Base-by-base conservation (phyloP, 2,888 invertebrate genomes). In the Amphiduros pacificus region DNA sequence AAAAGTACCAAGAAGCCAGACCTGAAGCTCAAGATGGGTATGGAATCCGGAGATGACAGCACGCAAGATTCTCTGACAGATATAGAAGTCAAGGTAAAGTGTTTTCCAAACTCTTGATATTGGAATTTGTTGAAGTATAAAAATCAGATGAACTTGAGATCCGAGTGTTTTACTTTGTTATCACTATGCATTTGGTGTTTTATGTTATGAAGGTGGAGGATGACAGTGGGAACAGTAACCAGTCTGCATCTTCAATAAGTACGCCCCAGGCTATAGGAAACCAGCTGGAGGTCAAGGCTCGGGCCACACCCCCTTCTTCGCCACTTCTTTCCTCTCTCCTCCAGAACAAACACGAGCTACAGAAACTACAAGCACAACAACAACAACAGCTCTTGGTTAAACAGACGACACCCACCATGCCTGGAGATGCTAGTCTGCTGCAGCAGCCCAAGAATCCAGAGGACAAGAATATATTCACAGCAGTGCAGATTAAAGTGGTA, bases 271-370 rank as follows among this genome's bases (percentile, higher is more conserved):
- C 53, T 14, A n/a, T n/a, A n/a, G n/a, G n/a, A n/a, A n/a, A n/a
- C n/a, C 32, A 54, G 9, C 31, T 41, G 44, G 65, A 63, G 32
- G 66, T 69, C 9, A 62, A 67, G 40, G 52, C 62, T 1, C 70
- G 70, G 50, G 57, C 66, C 5, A 67, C 65, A 1, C 70, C 75
- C 61, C 79, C 75, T 67, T 83, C 76, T 11, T 84, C 87, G 6
- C 93, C 93, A 0, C 83, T 94, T 49, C 84, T 94, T 52, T 92
- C 93, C 9, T 92, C 92, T 51, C 84, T 94, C 40, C 83, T 94
- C 4, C 92, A 93, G 80, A 90, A 89, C 50, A 73, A 75, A 52
- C 70, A 70, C 40, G 69, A 50, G 14, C 57, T 61, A 28, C 55
- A 54, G 31, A 55, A n/a, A n/a, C n/a, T n/a, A n/a, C n/a, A n/a